Evolutionary conservation across 1,140 invertebrate species (phyloP).

Genomic region (Odontomachus brunneus): DNA sequence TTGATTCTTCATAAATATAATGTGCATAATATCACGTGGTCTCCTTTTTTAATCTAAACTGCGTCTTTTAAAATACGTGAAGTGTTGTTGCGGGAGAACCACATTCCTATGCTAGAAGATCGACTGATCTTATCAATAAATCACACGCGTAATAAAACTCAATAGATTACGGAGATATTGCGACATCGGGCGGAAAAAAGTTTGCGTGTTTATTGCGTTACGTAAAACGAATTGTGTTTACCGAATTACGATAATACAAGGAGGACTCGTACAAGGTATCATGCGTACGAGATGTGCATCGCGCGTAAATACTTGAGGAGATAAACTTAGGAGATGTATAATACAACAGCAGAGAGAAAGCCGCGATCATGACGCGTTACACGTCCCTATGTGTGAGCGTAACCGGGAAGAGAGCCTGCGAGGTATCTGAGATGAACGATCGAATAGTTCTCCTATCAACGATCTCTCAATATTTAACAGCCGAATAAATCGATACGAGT

Average conservation of each 20-base stretch:
- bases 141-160: neutral
- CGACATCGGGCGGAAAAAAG: neutral
- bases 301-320: neutral
- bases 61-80: neutral
- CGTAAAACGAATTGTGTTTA: neutral
- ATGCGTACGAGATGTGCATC: too few relatives aligned
- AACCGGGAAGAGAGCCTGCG: too few relatives aligned
- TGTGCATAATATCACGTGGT: neutral
- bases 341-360: too few relatives aligned
- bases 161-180: neutral
- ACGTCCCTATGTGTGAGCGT: too few relatives aligned
- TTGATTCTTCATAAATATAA: neutral
- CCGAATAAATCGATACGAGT: neutral
- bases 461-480: neutral
- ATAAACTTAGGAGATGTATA: neutral
- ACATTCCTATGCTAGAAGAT: neutral
- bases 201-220: neutral
- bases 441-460: neutral
- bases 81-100: neutral
- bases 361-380: neutral
- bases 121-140: neutral
- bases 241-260: neutral
- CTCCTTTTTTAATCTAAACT: neutral
- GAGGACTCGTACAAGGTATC: too few relatives aligned
- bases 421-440: neutral